phyloP scores from a whole-genome alignment of 2,113 vertebrate species.

The Pomatostomus ruficeps region DNA sequence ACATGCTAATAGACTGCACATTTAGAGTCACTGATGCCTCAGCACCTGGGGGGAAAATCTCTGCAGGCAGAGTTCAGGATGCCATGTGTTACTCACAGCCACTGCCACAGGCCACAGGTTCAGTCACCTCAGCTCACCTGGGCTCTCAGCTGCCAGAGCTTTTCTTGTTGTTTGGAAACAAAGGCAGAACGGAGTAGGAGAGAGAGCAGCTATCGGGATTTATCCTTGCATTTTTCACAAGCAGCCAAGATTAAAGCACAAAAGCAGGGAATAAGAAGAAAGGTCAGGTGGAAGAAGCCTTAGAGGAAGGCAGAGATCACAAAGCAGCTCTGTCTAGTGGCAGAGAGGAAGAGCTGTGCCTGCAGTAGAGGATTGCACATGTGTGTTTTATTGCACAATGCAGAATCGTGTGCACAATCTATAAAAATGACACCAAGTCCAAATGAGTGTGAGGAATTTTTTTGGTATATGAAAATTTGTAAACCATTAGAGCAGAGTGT shows the following conservation, averaged over 20 bases:
- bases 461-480: neutral
- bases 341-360: neutral
- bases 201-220: neutral
- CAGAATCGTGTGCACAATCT: neutral
- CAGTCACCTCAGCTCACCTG: neutral
- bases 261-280: neutral
- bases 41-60: neutral
- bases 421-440: neutral
- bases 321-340: neutral
- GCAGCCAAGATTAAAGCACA: neutral
- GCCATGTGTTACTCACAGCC: neutral
- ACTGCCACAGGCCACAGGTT: neutral
- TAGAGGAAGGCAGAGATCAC: neutral
- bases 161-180: neutral
- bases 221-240: neutral
- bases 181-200: neutral
- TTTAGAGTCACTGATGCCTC: neutral
- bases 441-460: neutral
- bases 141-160: neutral
- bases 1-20: conserved; percentile 28
- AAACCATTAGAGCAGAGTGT: neutral
- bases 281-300: neutral
- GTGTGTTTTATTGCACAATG: neutral
- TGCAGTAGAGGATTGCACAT: neutral
- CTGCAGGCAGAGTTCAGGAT: neutral